Evolutionary conservation across 2,113 vertebrate species (phyloP), one percentile per base, ranked within the genome.

Genomic region (Ondatra zibethicus): DNA sequence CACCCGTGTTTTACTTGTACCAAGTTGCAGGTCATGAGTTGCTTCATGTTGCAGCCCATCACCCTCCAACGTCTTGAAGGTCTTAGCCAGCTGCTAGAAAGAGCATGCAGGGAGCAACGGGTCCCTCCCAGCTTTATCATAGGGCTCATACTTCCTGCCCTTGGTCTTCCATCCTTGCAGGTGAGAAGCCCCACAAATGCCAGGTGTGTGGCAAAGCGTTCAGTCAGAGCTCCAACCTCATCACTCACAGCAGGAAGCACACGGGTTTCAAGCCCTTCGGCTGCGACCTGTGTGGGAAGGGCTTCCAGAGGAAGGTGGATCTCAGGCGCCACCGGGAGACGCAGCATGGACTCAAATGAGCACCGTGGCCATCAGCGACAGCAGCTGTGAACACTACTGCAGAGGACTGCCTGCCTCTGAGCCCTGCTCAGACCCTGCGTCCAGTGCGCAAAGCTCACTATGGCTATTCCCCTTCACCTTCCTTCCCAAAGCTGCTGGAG

Each of bases 141-240:
- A 90, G 75, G 75, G 19, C 16, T 31, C 27, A 97, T 33, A 1
- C 75, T 88, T 80, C 78, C 73, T 96, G 55, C 86, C 45, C n/a
- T 95, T 61, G 33, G 72, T 97, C 95, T 87, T 87, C 90, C 52
- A 86, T 97, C 86, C 78, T 78, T 31, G 94, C 98, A 99, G 99
- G 99, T 97, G 99, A 99, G 98, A 99, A 99, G 96, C 99, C 99
- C 76, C 99, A 99, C 98, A 99, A 99, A 97, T 99, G 99, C 97
- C 99, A 99, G 98, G 99, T 99, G 97, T 99, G 99, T n/a, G 99
- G 99, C 42, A 99, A 99, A 97, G 99, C 99, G 0, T 99, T 99
- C 99, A 99, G 99, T 96, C 99, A 99, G 98, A 99, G 99, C 98
- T 99, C 99, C 97, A 99, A 99, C 98, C 99, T 99, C 97, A 99